Base-by-base conservation (phyloP, 2,888 invertebrate species). In the Drosophila anomalata region DNA sequence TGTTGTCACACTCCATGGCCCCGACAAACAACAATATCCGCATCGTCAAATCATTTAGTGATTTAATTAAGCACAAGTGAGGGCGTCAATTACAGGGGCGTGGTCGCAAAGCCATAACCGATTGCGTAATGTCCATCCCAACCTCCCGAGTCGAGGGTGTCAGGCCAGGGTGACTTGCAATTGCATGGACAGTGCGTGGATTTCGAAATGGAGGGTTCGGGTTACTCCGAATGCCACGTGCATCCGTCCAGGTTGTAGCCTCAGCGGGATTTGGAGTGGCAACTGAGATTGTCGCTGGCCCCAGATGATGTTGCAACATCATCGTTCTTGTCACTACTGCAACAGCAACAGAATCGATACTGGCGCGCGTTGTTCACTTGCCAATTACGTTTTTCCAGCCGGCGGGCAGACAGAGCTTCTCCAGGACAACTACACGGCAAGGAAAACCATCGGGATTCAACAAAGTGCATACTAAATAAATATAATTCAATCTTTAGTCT, bases 11-110 rank as follows among this genome's bases (percentile, higher is more conserved):
- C 62, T 12, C n/a, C 62, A 61, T 8, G 36, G 46, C 33, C 31
- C 14, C n/a, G 36, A 22, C 26, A 20, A 63, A 48, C 48, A 55
- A 52, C 42, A 63, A 66, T 24, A 69, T 59, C 68, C 75, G 75
- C 77, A 81, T 73, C 70, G 76, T 79, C 76, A 36, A 58, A 69
- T 66, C 71, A 76, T 83, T 86, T 83, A 88, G 88, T 70, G 74
- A 63, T 78, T 88, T 82, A 83, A 83, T 83, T 88, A 88, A 79
- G 76, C 88, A 68, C 74, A 79, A 82, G 70, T 80, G 87, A 67
- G 36, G 65, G 76, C 73, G 61, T 72, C 67, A 63, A 57, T 60
- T 61, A 11, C n/a, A 33, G 26, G 44, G 73, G 72, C 66, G 70
- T 60, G 60, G 65, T 39, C 41, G 41, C 47, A 59, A 39, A 60